Conservation (phyloP, 1,140 invertebrate species). For the Lucilia cuprina region DNA sequence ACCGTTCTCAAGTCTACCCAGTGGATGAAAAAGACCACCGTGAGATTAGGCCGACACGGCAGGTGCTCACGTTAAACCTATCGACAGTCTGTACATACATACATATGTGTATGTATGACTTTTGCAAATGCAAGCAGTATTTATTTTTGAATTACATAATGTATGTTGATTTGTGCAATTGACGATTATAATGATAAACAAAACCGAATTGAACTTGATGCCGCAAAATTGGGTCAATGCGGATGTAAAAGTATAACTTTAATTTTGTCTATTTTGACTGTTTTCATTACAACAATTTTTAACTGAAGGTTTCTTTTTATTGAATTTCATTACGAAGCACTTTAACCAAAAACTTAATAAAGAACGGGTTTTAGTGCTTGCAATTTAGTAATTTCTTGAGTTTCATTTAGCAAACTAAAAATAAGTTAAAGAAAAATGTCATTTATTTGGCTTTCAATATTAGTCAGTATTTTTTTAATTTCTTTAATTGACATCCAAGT, state of each 20-base stretch:
- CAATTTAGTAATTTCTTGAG: not conserved
- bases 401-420: conserved; percentile 1
- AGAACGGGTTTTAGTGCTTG: not conserved
- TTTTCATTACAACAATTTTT: not conserved
- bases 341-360: not conserved
- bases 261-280: not conserved
- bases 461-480: not conserved
- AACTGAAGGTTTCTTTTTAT: not conserved
- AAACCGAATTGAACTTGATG: not conserved
- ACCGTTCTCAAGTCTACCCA: too few species aligned
- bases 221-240: not conserved
- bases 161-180: not conserved
- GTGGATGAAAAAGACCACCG: too few species aligned
- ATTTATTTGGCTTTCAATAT: not conserved
- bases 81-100: too few species aligned
- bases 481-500: not conserved
- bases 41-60: too few species aligned
- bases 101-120: too few species aligned
- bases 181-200: not conserved
- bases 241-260: not conserved
- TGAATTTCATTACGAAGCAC: not conserved
- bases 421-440: not conserved
- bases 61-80: too few species aligned
- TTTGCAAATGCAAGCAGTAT: not conserved
- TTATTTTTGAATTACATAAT: not conserved